Percentiles rank a stretch among this genome's conserved stretches.
Conservation (phyloP, 2,888 invertebrate species). For the Latrodectus elegans region DNA sequence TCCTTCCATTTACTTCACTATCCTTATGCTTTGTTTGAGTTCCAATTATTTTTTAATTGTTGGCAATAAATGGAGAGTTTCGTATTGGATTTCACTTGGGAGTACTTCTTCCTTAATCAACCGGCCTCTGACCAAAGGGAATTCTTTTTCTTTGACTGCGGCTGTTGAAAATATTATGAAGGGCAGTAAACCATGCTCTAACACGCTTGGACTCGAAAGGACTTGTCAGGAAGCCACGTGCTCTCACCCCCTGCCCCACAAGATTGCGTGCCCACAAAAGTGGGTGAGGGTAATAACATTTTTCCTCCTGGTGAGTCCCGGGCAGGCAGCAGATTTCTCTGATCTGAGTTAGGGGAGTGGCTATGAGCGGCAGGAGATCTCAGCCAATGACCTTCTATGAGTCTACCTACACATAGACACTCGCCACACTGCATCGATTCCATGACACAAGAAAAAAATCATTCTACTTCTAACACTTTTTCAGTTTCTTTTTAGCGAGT, state of each 20-base stretch:
- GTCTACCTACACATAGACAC: constrained; percentile 1
- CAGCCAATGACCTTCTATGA: constrained; percentile 49
- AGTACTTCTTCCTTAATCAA: too few species aligned
- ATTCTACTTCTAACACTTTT: neutral
- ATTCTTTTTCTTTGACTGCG: too few species aligned
- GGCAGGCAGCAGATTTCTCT: constrained; percentile 5
- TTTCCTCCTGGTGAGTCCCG: constrained; percentile 25
- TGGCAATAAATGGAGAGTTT: too few species aligned
- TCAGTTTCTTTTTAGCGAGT: neutral
- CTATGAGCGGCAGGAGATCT: neutral
- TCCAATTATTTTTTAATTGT: too few species aligned
- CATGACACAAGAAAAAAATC: neutral
- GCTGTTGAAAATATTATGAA: neutral
- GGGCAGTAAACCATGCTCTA: neutral
- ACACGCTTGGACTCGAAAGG: neutral
- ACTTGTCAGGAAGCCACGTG: constrained; percentile 19
- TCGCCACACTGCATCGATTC: constrained; percentile 36
- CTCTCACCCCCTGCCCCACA: neutral
- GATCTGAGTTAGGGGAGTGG: neutral
- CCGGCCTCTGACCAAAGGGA: too few species aligned
- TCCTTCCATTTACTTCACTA: too few species aligned
- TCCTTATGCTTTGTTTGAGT: too few species aligned
- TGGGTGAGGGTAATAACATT: constrained; percentile 1
- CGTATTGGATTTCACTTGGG: too few species aligned
- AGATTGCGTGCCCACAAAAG: constrained; percentile 16